Percentiles rank a stretch among this genome's conserved stretches.
These are phyloP conservation scores for Muscina levida DNA, from an alignment of 2,888 invertebrate species.

Conservation along the genomic window DNA sequence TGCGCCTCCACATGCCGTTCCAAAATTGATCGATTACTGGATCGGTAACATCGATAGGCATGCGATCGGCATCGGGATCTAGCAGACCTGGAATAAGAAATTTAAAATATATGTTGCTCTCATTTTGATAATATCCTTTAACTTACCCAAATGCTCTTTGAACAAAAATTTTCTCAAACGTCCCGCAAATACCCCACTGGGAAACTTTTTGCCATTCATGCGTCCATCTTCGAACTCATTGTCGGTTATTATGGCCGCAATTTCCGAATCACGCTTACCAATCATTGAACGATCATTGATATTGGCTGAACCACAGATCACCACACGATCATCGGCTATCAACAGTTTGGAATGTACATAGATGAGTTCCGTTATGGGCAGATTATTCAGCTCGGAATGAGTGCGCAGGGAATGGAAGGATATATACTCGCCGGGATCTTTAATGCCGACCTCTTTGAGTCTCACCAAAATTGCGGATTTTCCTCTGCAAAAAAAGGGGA, in stretches of 20 bases:
- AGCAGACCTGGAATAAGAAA: conserved; percentile 77
- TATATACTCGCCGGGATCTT: conserved; percentile 91
- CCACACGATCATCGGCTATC: conserved; percentile 94
- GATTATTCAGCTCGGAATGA: conserved; percentile 88
- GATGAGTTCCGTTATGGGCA: conserved; percentile 94
- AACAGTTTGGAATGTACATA: conserved; percentile 98
- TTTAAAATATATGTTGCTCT: conserved; percentile 71
- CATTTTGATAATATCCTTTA: background rate
- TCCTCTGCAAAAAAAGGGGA: conserved; percentile 82
- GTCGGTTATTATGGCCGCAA: conserved; percentile 93
- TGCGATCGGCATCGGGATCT: conserved; percentile 79
- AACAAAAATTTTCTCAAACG: conserved; percentile 92
- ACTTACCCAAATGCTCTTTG: conserved; percentile 92
- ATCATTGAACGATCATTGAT: conserved; percentile 98
- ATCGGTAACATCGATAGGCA: conserved; percentile 86
- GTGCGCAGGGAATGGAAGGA: conserved; percentile 94
- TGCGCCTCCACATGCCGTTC: conserved; percentile 89
- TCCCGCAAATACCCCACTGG: conserved; percentile 93
- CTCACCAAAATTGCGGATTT: conserved; percentile 90
- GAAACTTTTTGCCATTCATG: conserved; percentile 91
- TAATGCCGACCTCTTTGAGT: conserved; percentile 88
- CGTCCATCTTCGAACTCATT: conserved; percentile 88
- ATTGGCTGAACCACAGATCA: conserved; percentile 98
- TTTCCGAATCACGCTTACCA: conserved; percentile 96
- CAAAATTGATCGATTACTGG: conserved; percentile 91